phyloP scores from a whole-genome alignment of 2,113 vertebrate genomes.

The Gopherus flavomarginatus region DNA sequence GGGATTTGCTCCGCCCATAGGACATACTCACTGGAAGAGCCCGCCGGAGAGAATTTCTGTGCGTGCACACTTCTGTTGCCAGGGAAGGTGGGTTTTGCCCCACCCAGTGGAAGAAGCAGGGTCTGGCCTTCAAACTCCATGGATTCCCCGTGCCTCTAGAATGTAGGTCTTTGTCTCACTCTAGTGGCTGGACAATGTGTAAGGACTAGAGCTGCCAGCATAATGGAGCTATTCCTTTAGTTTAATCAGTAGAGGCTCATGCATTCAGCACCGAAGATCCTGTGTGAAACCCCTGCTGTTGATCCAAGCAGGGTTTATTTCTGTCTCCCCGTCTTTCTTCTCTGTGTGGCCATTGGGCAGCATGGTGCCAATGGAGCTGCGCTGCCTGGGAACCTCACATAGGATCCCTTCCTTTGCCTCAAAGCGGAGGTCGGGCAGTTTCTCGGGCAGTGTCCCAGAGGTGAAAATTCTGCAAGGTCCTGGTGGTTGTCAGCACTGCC shows the following conservation, averaged over 20 bases:
- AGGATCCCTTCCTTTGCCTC: too few relatives aligned
- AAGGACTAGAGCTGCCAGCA: neutral
- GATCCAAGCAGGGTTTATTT: neutral
- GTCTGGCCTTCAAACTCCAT: neutral
- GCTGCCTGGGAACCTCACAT: neutral
- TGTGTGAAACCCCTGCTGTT: neutral
- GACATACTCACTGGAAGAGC: neutral
- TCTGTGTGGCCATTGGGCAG: neutral
- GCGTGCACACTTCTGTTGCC: neutral
- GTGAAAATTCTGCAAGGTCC: neutral
- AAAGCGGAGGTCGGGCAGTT: too few relatives aligned
- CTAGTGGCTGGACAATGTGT: neutral
- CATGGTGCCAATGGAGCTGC: neutral
- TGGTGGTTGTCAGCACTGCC: neutral
- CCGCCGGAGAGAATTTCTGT: neutral
- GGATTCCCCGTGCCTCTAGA: neutral
- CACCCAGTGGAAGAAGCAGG: neutral
- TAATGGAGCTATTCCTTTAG: neutral
- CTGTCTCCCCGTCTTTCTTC: neutral
- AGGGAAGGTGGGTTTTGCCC: neutral
- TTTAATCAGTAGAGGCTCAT: neutral
- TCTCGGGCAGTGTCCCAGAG: too few relatives aligned
- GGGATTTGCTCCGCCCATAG: neutral
- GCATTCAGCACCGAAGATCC: neutral
- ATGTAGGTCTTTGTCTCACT: neutral